phyloP scores from a whole-genome alignment of 2,113 vertebrate genomes.

The Acrocephalus arundinaceus region DNA sequence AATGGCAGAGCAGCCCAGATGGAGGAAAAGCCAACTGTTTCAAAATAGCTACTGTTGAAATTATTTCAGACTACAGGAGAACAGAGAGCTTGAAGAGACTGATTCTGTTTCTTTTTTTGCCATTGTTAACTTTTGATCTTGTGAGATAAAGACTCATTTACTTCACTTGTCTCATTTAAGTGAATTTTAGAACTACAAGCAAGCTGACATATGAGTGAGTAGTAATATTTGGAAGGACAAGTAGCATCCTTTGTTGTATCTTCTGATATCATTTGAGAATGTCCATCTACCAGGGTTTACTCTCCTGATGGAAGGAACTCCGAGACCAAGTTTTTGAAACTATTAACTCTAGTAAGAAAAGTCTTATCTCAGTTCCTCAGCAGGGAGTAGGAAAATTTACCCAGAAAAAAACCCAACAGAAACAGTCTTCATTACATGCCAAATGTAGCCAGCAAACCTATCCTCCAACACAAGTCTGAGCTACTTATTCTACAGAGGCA shows the following conservation, averaged over 20 bases:
- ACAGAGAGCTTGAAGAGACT: not conserved
- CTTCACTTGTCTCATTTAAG: not conserved
- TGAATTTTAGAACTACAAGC: not conserved
- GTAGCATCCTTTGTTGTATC: not conserved
- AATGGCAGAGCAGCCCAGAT: not conserved
- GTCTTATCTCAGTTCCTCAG: not conserved
- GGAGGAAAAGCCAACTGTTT: not conserved
- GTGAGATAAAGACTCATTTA: not conserved
- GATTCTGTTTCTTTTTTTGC: not conserved
- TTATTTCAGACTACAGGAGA: not conserved
- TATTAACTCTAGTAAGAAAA: not conserved
- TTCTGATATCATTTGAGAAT: not conserved
- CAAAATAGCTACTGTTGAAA: not conserved
- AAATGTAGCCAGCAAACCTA: not conserved
- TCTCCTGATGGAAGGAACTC: not conserved
- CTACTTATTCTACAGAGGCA: not conserved
- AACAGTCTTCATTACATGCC: not conserved
- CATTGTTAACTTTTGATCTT: not conserved
- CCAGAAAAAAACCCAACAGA: not conserved
- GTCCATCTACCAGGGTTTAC: not conserved
- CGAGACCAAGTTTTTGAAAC: not conserved
- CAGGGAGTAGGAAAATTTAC: not conserved
- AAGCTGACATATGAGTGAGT: rapidly evolving
- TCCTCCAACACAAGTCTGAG: not conserved
- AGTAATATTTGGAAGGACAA: not conserved